These are phyloP conservation scores for Lordiphosa collinella DNA, from an alignment of 1,140 invertebrate genomes.

Conservation along the genomic window DNA sequence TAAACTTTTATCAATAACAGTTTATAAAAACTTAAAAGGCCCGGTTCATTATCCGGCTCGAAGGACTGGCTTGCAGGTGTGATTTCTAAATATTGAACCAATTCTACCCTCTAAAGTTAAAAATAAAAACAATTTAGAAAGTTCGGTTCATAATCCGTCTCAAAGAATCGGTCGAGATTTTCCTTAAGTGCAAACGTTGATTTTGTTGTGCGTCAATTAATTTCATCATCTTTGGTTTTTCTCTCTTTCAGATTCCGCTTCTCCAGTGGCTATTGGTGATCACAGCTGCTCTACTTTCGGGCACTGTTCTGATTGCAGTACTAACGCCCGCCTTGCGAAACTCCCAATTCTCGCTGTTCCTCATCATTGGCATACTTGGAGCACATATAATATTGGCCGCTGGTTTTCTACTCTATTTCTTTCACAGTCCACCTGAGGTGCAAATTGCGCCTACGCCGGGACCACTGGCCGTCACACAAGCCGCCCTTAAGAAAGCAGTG, in stretches of 20 bases:
- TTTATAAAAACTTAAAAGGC: too few relatives aligned
- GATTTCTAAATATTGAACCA: too few relatives aligned
- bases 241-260: constrained; percentile 83
- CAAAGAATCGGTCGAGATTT: too few relatives aligned
- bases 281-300: constrained; percentile 89
- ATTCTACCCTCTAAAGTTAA: too few relatives aligned
- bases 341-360: constrained; percentile 84
- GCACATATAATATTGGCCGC: constrained; percentile 90
- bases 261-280: constrained; percentile 93
- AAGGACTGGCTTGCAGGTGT: too few relatives aligned
- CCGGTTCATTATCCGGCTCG: too few relatives aligned
- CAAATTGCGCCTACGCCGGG: background rate
- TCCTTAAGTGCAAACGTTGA: too few relatives aligned
- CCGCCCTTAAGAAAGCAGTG: constrained; percentile 24
- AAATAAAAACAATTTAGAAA: too few relatives aligned
- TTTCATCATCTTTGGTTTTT: too few relatives aligned
- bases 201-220: too few relatives aligned
- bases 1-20: too few relatives aligned
- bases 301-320: constrained; percentile 90
- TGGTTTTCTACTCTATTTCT: constrained; percentile 91
- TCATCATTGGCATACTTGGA: constrained; percentile 85
- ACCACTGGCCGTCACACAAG: background rate
- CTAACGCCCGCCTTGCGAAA: constrained; percentile 88
- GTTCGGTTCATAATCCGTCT: too few relatives aligned
- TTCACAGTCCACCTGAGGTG: constrained; percentile 77